Base-by-base conservation (phyloP, 2,888 invertebrate genomes). In the Melieria picta region DNA sequence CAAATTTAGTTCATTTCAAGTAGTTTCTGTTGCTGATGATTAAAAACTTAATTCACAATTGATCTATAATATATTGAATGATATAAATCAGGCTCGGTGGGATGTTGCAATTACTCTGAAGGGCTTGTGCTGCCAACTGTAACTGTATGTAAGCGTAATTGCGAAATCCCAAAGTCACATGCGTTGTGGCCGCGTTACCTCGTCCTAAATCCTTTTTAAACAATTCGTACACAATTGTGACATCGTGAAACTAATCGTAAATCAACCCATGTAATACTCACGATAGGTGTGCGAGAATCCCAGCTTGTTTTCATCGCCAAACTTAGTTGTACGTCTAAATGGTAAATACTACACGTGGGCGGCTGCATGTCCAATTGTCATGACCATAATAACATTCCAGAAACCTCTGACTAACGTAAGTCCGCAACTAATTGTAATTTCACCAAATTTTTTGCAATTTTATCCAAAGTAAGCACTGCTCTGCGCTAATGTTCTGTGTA, bases 331-430 rank as follows among this genome's bases (percentile, higher is more conserved):
- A 79, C 91, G 94, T 81, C 91, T 97, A 75, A 93, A 93, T 83
- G 93, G 93, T 80, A 95, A 96, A 88, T 94, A 93, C 87, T 93
- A 95, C 89, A 94, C 93, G 81, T 98, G 97, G 97, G 90, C 92
- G 78, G 93, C 93, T 79, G 98, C 98, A 79, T 94, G 94, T 73
- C 96, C 98, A 58, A 91, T 97, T 83, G 91, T 99, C 80, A 91
- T 97, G 83, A 94, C 96, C 77, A 89, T 94, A 77, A 91, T 95
- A 76, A 92, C 94, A 78, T 98, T 94, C 89, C 92, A 95, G 83
- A 91, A 95, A 80, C 93, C 94, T 71, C 88, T 98, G 80, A 93
- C 97, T 72, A 91, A 91, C 84, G 92, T 93, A 85, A 88, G 88
- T 84, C 48, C 62, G 46, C 61, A n/a, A 72, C 52, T 64, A 67